Base-by-base conservation (phyloP, 2,888 invertebrate species). In the Blastobasis adustella region DNA sequence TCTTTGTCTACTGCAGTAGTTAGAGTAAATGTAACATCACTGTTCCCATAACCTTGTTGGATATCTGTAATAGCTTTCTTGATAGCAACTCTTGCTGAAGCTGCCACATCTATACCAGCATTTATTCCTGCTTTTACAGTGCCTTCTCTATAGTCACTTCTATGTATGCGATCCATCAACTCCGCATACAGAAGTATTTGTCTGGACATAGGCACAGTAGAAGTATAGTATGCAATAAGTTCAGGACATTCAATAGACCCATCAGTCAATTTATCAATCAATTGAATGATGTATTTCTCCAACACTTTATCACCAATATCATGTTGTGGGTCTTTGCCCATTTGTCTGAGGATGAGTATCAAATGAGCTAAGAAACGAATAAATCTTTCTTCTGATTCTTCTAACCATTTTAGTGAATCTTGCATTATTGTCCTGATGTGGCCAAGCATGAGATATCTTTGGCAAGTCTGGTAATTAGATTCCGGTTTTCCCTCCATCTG, bases 351-450 rank as follows among this genome's bases (percentile, higher is more conserved):
- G 63, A 98, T 93, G 5, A 98, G 84, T 9, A 96, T 91, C 49
- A 98, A 87, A 79, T 98, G 98, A 5, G 96, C 93, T 60, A 96
- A 87, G 66, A 97, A 97, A 60, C 98, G 86, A 39, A 96, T 74
- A 60, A 95, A 92, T 63, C 90, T 75, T 46, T 84, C 84, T 45
- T 84, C 85, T 37, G 81, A 76, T 52, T 79, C 83, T 39, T 92
- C 90, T 44, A 94, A 72, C 93, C 94, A 94, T 8, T 82, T 79
- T 47, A 92, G 89, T 61, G 96, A 91, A 57, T 92, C 90, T 59
- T 93, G 91, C 80, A 97, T 90, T 50, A 98, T 85, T 47, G 92
- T 88, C 9, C 91, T 89, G n/a, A 94, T 86, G 68, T 96, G 93
- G 60, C 96, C 95, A 4, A 97, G 83, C 76, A 98, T 97, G 36